Base-by-base conservation (phyloP, 2,113 vertebrate species). In the Rhea pennata region DNA sequence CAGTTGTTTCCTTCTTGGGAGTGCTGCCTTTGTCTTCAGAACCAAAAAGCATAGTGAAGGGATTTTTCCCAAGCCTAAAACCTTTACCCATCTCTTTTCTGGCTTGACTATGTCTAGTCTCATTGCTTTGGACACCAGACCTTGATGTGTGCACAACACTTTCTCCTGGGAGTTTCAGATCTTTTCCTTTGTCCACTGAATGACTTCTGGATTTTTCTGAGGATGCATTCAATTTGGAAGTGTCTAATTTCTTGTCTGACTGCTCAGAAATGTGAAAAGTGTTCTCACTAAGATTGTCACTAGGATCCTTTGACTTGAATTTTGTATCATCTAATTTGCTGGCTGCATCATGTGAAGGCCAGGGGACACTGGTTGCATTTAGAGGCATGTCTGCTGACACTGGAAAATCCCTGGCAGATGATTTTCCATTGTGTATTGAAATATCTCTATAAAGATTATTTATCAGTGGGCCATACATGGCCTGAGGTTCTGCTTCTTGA, bases 21-120 rank as follows among this genome's bases (percentile, higher is more conserved):
- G 59, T 23, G 48, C 81, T 98, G 24, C 92, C 95, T 96, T 93
- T 98, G 75, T 91, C 94, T 71, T 97, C 95, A 78, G 97, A 96
- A 65, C 95, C 96, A 93, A 98, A 98, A 71, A 98, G 96, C 5
- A 86, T 98, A 31, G 95, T 92, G 39, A 98, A 88, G 33, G 98
- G 97, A 11, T 97, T 98, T 92, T 97, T 98, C 56, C 97, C 84
- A 48, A 92, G 40, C 72, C 62, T 97, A 65, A 87, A 89, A 59
- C 73, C 56, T 97, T 98, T 98, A 33, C 96, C 97, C 94, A 87
- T 96, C 24, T 97, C 96, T 81, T 93, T 97, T 91, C 88, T 96
- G 16, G 39, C 44, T 70, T 96, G 97, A 12, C 90, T 73, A 54
- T 84, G 97, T 54, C 90, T 94, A 23, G 24, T 15, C 22, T 82